Base-by-base conservation (phyloP, 2,113 vertebrate genomes). In the Pygathrix nemaeus region DNA sequence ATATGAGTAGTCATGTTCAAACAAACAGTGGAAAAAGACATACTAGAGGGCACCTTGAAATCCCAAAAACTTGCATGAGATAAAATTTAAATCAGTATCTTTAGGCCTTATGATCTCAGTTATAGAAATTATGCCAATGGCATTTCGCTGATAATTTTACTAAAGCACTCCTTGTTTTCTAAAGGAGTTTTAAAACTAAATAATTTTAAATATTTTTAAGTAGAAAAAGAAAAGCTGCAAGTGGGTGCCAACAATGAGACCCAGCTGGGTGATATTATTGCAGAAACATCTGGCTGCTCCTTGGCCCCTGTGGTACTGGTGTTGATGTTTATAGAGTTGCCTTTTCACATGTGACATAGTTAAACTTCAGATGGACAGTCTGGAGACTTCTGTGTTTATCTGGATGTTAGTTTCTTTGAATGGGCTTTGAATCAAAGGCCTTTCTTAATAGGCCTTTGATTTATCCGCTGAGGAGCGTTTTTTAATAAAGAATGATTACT, bases 301-400 rank as follows among this genome's bases (percentile, higher is more conserved):
- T 38, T 50, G 95, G 87, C 48, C 55, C 83, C 84, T 84, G 20
- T 35, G 93, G 76, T 40, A 17, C 86, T 86, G 52, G 68, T 70
- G 59, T 30, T 66, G 40, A 32, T 97, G 94, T 97, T 97, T 96
- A 97, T 25, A 96, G 88, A 94, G 87, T 90, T 90, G 92, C 59
- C 55, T 95, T 95, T 92, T 93, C 88, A 87, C 95, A 96, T 90
- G 90, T 73, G 81, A 94, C 90, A 92, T 81, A 73, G 76, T 95
- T 96, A 92, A 97, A 95, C 94, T 97, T 98, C 97, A 96, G 92
- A 90, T 98, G 97, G 95, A 90, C 87, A 93, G 96, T 93, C 97
- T 98, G 98, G 97, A 97, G 96, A 93, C 96, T 90, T 96, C 84
- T 90, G 92, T 97, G 95, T 96, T 98, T 98, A 98, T 97, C 84